phyloP scores from a whole-genome alignment of 2,888 invertebrate genomes.

The Hetaerina titia region DNA sequence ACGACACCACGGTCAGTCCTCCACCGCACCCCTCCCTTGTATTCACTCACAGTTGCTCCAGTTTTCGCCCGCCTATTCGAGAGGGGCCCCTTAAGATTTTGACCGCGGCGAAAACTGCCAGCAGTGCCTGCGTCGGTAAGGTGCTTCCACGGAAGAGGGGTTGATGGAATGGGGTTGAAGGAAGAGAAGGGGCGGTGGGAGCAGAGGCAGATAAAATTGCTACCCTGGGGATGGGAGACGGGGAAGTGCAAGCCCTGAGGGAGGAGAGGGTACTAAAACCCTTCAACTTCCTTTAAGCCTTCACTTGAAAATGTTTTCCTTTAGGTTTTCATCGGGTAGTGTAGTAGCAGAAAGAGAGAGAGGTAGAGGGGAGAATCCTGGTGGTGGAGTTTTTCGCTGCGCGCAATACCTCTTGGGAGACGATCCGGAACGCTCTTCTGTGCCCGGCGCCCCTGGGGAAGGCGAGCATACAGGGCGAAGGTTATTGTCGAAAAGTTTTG shows the following conservation, averaged over 20 bases:
- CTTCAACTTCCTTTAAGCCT: conserved; percentile 27
- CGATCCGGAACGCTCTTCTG: neutral
- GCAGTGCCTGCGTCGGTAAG: neutral
- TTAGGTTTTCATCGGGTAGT: neutral
- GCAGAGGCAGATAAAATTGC: neutral
- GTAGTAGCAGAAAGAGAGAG: neutral
- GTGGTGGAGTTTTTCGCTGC: neutral
- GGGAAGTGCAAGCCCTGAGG: neutral
- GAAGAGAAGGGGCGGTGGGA: neutral
- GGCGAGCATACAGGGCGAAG: neutral
- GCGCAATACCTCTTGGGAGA: neutral
- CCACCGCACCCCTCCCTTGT: neutral
- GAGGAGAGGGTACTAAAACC: neutral
- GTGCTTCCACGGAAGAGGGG: neutral
- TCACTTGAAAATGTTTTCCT: conserved; percentile 21
- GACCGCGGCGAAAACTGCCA: conserved; percentile 11
- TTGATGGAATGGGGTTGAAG: neutral
- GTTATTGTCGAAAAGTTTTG: conserved; percentile 4
- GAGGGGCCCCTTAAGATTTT: neutral
- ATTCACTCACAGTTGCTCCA: conserved; percentile 27
- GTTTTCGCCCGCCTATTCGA: conserved; percentile 10
- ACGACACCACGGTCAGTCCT: neutral
- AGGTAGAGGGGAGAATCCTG: neutral
- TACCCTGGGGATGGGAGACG: neutral
- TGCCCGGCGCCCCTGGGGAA: neutral